Evolutionary conservation across 2,113 vertebrate species (phyloP).

Genomic region (Herpailurus yagouaroundi): DNA sequence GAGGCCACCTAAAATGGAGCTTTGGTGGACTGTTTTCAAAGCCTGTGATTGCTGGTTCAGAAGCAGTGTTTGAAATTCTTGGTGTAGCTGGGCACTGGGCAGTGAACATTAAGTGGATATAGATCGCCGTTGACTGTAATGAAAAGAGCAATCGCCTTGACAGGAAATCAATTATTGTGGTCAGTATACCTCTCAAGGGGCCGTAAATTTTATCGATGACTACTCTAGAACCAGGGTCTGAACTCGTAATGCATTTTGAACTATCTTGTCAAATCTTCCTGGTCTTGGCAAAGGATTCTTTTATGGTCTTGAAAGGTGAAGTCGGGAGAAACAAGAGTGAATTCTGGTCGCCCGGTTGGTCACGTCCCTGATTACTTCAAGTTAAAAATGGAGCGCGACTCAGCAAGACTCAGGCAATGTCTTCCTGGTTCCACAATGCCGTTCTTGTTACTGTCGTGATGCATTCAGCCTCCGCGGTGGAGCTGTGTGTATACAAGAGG

Average conservation of each 20-base stretch:
- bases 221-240: neutral
- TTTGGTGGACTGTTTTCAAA: neutral
- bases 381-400: neutral
- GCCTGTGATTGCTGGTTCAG: neutral
- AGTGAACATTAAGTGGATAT: constrained; percentile 64
- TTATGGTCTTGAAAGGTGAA: neutral
- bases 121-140: constrained; percentile 78
- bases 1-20: neutral
- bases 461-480: rapidly evolving
- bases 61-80: neutral
- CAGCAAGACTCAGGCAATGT: neutral
- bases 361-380: neutral
- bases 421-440: neutral
- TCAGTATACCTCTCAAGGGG: constrained; percentile 64
- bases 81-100: neutral
- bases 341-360: neutral
- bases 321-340: neutral
- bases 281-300: neutral
- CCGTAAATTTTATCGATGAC: constrained; percentile 49
- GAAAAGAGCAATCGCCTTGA: constrained; percentile 74
- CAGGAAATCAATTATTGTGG: constrained; percentile 76
- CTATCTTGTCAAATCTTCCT: neutral
- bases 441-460: neutral
- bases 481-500: neutral
- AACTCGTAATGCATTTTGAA: neutral